Base-by-base conservation (phyloP, 2,888 invertebrate species). In the Ferdinandea cuprea region DNA sequence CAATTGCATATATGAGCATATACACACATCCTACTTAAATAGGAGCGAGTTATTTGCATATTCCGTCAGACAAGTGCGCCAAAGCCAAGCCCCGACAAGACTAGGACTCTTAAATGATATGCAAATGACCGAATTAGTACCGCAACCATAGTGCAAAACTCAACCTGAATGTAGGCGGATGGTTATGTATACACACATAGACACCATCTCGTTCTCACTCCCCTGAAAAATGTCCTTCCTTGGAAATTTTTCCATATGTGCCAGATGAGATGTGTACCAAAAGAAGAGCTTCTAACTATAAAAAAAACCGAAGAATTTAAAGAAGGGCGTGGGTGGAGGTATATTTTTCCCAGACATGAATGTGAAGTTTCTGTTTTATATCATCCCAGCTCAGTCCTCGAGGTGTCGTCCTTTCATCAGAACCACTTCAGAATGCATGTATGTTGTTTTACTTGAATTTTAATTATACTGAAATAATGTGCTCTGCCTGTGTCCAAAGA, bases 71-170 rank as follows among this genome's bases (percentile, higher is more conserved):
- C 28, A 40, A 61, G 40, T 37, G 37, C 61, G 50, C 7, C 46
- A 50, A 48, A 71, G 44, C 42, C 61, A 61, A 69, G 37, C 30
- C 13, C 28, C 63, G 19, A 69, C 69, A 7, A 69, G 69, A 69
- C 69, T 15, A 69, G 69, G 63, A 58, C 32, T 59, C 28, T 54
- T 46, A 77, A 81, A 81, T 81, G 77, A 77, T 71, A 81, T 81
- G 81, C 77, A 81, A 81, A 81, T 81, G 81, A 54, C 81, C 81
- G 77, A 77, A 76, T 77, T 66, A 72, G 81, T 59, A 77, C 77
- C 54, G 48, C 65, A 74, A 48, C 40, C 37, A 50, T 21, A 52
- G 56, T 56, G 61, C 40, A 74, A 15, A 56, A 40, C 25, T 32
- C 59, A 58, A 42, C 42, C 48, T 52, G 30, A 66, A 66, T 61